These are phyloP conservation scores for Aplysina aerophoba DNA, from an alignment of 37 sponge, comb jelly and placozoan species.

Conservation along the genomic window DNA sequence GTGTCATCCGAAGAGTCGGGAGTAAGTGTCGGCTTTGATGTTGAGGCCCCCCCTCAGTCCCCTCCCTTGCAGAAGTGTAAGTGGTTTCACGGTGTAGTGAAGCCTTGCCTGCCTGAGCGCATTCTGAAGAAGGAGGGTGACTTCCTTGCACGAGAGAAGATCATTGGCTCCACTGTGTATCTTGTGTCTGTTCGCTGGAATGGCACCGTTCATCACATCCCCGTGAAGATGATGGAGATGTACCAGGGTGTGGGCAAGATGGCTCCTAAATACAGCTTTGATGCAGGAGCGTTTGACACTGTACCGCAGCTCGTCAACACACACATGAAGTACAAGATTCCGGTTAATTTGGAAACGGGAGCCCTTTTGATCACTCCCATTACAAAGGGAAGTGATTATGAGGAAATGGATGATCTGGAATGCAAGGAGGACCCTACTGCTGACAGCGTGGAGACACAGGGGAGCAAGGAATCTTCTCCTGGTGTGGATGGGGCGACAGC, in stretches of 20 bases:
- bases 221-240: conserved; percentile 56
- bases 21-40: conserved; percentile 74
- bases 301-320: conserved; percentile 77
- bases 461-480: background rate
- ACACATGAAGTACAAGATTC: conserved; percentile 77
- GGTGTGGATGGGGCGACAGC: background rate
- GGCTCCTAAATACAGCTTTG: conserved; percentile 69
- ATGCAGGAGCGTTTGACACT: conserved; percentile 75
- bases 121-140: conserved; percentile 79
- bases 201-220: conserved; percentile 51
- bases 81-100: conserved; percentile 83
- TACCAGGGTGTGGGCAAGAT: conserved; percentile 2
- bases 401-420: background rate
- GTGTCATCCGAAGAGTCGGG: conserved; percentile 77
- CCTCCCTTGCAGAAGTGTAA: conserved; percentile 66
- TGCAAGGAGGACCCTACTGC: background rate
- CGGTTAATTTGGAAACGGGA: conserved; percentile 42
- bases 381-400: conserved; percentile 24
- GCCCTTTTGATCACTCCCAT: conserved; percentile 56
- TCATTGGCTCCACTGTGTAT: conserved; percentile 41
- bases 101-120: conserved; percentile 46
- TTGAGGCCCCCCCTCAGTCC: conserved; percentile 60
- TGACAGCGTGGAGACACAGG: background rate
- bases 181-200: conserved; percentile 57
- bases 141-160: conserved; percentile 80